phyloP scores from a whole-genome alignment of 2,797 vertebrate species.

The Enteromius fasciolatus region DNA sequence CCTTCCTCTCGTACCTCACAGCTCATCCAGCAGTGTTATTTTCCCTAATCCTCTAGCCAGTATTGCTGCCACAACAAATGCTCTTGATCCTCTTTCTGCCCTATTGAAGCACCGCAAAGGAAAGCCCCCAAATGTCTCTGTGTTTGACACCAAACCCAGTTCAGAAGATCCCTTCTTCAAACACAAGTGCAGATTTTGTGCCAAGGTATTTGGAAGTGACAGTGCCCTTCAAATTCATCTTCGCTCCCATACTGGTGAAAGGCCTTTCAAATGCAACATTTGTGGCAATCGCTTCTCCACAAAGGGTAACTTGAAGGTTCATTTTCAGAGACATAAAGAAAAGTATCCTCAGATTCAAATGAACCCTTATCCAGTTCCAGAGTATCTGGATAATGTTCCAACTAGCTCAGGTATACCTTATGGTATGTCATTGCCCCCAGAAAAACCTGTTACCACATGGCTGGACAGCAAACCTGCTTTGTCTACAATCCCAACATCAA shows the following conservation, averaged over 20 bases:
- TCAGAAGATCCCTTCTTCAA: conserved; percentile 99
- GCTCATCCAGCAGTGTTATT: conserved; percentile 94
- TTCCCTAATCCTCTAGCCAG: conserved; percentile 98
- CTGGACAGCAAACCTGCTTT: conserved; percentile 96
- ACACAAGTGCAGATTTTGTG: conserved; percentile 99
- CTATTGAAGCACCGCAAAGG: conserved; percentile 99
- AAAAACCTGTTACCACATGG: conserved; percentile 98
- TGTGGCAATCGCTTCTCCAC: conserved; percentile 99
- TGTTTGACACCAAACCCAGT: conserved; percentile 96
- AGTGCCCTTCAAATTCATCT: conserved; percentile 98
- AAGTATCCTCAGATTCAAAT: conserved; percentile 99
- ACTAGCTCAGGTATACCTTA: conserved; percentile 98
- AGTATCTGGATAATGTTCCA: conserved; percentile 99
- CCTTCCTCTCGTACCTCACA: conserved; percentile 97
- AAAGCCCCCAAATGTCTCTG: conserved; percentile 97
- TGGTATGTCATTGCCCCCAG: conserved; percentile 96
- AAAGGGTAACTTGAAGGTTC: conserved; percentile 98
- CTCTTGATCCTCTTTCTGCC: conserved; percentile 92
- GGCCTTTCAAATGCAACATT: conserved; percentile 99
- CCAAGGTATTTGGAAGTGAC: conserved; percentile 99
- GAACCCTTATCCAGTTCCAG: conserved; percentile 99
- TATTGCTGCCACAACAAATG: conserved; percentile 97
- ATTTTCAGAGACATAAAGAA: conserved; percentile 99
- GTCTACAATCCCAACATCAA: conserved; percentile 87
- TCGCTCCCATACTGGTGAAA: conserved; percentile 97